phyloP scores from a whole-genome alignment of 2,797 vertebrate species.

The Borostomias antarcticus region DNA sequence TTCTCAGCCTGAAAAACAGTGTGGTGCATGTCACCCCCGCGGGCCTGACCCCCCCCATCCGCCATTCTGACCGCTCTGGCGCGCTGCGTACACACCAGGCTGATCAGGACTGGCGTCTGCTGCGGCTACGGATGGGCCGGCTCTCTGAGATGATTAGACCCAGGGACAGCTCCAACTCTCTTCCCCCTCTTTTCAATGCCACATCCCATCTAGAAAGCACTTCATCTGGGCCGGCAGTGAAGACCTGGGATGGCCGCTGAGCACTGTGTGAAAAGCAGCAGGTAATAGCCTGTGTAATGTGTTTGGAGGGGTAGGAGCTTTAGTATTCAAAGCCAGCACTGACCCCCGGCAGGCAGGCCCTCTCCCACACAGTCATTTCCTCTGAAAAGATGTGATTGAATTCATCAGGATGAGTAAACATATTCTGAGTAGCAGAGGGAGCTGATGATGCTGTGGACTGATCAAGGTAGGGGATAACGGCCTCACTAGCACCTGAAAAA shows the following conservation, averaged over 20 bases:
- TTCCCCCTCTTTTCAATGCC: constrained; percentile 70
- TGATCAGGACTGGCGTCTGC: constrained; percentile 74
- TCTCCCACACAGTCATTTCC: constrained; percentile 71
- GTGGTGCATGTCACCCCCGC: constrained; percentile 41
- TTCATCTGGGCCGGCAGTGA: constrained; percentile 71
- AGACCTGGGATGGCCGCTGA: constrained; percentile 56
- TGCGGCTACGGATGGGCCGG: constrained; percentile 62
- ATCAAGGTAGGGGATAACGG: constrained; percentile 65
- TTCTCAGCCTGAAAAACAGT: constrained; percentile 36
- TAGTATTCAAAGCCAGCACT: constrained; percentile 74
- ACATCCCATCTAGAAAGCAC: constrained; percentile 79
- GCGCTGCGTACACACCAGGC: constrained; percentile 56
- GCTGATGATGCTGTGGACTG: constrained; percentile 73
- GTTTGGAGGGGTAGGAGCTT: constrained; percentile 67
- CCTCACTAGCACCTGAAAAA: constrained; percentile 67
- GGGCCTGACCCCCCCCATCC: constrained; percentile 42
- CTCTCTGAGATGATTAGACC: constrained; percentile 76
- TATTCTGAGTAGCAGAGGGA: constrained; percentile 70
- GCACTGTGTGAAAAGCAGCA: constrained; percentile 66
- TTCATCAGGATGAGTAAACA: constrained; percentile 78
- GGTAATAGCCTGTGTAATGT: constrained; percentile 79
- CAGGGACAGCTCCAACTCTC: constrained; percentile 68
- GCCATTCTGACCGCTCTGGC: constrained; percentile 55
- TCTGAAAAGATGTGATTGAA: constrained; percentile 77
- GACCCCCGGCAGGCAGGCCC: constrained; percentile 67